Evolutionary conservation across 2,797 vertebrate species (phyloP).

Genomic region (Helicolenus hilgendorfi): DNA sequence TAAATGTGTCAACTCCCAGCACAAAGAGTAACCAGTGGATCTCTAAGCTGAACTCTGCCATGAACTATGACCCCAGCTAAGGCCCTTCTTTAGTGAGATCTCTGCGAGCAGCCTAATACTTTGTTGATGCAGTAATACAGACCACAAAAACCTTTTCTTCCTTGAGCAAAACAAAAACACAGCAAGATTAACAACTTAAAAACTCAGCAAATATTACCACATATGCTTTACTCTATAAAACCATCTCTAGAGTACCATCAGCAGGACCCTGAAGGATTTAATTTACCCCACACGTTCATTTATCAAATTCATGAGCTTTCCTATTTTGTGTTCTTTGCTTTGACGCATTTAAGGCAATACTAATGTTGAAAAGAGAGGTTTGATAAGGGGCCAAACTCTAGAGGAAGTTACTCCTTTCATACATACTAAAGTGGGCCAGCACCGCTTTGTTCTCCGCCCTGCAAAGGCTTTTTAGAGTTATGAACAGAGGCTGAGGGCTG

Average conservation of each 20-base stretch:
- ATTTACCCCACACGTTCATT: slow-evolving; percentile 21
- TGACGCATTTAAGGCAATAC: slow-evolving; percentile 57
- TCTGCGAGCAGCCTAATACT: slow-evolving; percentile 25
- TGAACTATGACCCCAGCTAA: slow-evolving; percentile 76
- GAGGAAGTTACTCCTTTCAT: slow-evolving; percentile 83
- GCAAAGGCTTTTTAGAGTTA: slow-evolving; percentile 66
- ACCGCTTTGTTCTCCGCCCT: slow-evolving; percentile 73
- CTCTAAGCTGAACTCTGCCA: slow-evolving; percentile 77
- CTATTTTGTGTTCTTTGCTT: slow-evolving; percentile 41
- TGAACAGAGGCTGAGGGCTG: slow-evolving; percentile 70
- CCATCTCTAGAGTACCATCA: neutral
- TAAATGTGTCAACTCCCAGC: slow-evolving; percentile 73
- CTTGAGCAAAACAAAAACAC: neutral
- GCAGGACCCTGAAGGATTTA: neutral
- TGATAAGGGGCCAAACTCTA: slow-evolving; percentile 69
- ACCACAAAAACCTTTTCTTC: slow-evolving; percentile 24
- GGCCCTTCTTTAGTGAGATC: slow-evolving; percentile 58
- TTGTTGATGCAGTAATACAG: slow-evolving; percentile 28
- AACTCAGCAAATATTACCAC: neutral
- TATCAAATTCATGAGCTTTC: slow-evolving; percentile 37
- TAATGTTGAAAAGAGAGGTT: slow-evolving; percentile 55
- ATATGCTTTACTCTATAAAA: neutral
- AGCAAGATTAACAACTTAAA: neutral
- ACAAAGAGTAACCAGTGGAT: slow-evolving; percentile 79
- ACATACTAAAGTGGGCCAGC: slow-evolving; percentile 74